These are phyloP conservation scores for Cirrhinus molitorella DNA, from an alignment of 2,797 vertebrate species.

Conservation along the genomic window DNA sequence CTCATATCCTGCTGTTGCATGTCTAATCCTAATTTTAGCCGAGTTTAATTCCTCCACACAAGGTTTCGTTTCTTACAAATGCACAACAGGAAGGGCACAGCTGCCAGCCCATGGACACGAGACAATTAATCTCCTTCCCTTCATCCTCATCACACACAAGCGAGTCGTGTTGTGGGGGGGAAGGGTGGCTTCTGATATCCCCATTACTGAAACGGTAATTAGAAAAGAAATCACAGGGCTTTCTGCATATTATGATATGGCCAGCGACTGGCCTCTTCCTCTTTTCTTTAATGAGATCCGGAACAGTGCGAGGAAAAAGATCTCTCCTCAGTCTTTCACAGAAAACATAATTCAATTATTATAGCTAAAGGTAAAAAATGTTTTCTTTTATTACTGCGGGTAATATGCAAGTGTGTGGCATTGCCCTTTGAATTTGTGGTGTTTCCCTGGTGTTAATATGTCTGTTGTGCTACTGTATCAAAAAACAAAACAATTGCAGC, in stretches of 20 bases:
- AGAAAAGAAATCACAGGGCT: conserved; percentile 45
- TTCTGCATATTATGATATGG: conserved; percentile 56
- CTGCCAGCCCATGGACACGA: conserved; percentile 39
- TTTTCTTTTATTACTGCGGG: background rate
- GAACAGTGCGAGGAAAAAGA: background rate
- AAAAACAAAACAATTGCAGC: background rate
- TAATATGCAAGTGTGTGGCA: background rate
- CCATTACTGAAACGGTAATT: conserved; percentile 57
- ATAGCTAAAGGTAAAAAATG: conserved; percentile 9
- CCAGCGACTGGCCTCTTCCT: background rate
- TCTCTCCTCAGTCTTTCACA: conserved; percentile 30
- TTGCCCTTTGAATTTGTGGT: background rate
- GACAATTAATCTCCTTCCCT: conserved; percentile 44
- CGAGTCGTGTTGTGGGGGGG: background rate
- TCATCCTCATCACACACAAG: conserved; percentile 13
- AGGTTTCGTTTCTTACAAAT: conserved; percentile 52
- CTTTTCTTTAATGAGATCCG: conserved; percentile 53
- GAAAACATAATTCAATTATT: conserved; percentile 49
- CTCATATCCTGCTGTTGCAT: conserved; percentile 6
- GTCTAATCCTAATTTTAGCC: conserved; percentile 30
- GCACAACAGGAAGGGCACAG: conserved; percentile 54
- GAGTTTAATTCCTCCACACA: conserved; percentile 26
- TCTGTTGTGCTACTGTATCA: background rate
- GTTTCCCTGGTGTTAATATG: background rate
- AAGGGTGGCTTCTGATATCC: conserved; percentile 45